A percentile compares a stretch with the other conserved stretches of the same genome.
phyloP scores from a whole-genome alignment of 2,113 vertebrate species.

The Nothocercus nigrocapillus region DNA sequence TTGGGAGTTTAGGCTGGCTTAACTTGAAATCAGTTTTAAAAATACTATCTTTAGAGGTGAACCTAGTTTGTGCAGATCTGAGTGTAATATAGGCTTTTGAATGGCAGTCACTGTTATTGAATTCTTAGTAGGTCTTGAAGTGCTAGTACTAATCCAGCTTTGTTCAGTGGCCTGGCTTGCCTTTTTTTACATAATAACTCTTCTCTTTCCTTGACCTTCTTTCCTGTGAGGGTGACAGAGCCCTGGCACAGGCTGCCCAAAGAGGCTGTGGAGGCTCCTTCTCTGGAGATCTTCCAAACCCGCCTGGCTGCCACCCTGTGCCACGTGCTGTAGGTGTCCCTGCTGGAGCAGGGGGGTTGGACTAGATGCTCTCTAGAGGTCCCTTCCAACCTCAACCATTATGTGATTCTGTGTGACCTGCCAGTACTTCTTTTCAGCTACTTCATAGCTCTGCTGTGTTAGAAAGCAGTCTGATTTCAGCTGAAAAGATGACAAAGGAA shows the following conservation, averaged over 20 bases:
- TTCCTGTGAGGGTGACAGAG: no score
- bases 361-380: no score
- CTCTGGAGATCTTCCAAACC: no score
- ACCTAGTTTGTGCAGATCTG: not conserved
- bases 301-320: no score
- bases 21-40: not conserved
- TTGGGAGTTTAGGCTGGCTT: not conserved
- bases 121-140: not conserved
- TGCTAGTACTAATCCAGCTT: not conserved
- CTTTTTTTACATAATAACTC: not conserved
- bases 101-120: not conserved
- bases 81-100: not conserved
- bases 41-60: not conserved
- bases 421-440: not conserved
- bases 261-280: no score
- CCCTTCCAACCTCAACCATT: no score
- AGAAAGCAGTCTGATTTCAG: not conserved
- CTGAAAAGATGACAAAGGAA: not conserved
- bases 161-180: not conserved
- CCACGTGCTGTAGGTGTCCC: no score
- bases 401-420: not conserved
- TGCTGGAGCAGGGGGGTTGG: no score
- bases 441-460: not conserved
- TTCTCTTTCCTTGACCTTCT: not conserved
- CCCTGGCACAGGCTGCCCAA: no score